These are phyloP conservation scores for Centrocercus urophasianus DNA, from an alignment of 2,113 vertebrate species.

Conservation along the genomic window DNA sequence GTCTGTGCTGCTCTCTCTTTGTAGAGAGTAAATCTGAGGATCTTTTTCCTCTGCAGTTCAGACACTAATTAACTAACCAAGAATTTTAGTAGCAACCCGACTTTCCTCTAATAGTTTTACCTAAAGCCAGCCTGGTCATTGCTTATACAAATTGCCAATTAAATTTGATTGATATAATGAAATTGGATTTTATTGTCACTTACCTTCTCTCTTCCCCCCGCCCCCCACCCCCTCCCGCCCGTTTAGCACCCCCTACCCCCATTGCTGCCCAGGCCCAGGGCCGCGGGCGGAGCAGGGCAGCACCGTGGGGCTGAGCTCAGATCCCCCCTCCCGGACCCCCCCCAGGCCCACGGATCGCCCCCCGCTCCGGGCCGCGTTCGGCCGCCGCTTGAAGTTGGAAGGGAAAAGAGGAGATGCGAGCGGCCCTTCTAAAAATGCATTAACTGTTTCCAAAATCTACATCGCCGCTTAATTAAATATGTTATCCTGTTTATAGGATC, in stretches of 20 bases:
- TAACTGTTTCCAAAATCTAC: slow-evolving; percentile 89
- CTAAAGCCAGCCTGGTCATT: slow-evolving; percentile 87
- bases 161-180: slow-evolving; percentile 93
- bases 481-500: slow-evolving; percentile 94
- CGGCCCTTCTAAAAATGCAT: slow-evolving; percentile 76
- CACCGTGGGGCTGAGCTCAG: background rate
- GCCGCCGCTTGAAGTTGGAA: slow-evolving; percentile 72
- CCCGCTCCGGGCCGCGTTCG: slow-evolving; percentile 19
- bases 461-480: slow-evolving; percentile 88
- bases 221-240: background rate
- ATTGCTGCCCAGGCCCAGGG: background rate
- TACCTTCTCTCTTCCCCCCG: slow-evolving; percentile 65
- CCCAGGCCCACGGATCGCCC: slow-evolving; percentile 46
- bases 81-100: slow-evolving; percentile 86
- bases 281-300: background rate
- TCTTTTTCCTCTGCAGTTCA: slow-evolving; percentile 87
- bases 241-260: background rate
- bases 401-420: slow-evolving; percentile 69
- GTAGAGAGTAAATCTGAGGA: slow-evolving; percentile 90
- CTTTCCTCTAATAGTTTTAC: slow-evolving; percentile 88
- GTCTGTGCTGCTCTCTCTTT: slow-evolving; percentile 91
- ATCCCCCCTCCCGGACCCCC: background rate
- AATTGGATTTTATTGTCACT: slow-evolving; percentile 87
- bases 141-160: slow-evolving; percentile 92
- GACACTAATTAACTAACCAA: slow-evolving; percentile 90